These are phyloP conservation scores for Furcifer pardalis DNA, from an alignment of 2,797 vertebrate genomes.

Conservation along the genomic window DNA sequence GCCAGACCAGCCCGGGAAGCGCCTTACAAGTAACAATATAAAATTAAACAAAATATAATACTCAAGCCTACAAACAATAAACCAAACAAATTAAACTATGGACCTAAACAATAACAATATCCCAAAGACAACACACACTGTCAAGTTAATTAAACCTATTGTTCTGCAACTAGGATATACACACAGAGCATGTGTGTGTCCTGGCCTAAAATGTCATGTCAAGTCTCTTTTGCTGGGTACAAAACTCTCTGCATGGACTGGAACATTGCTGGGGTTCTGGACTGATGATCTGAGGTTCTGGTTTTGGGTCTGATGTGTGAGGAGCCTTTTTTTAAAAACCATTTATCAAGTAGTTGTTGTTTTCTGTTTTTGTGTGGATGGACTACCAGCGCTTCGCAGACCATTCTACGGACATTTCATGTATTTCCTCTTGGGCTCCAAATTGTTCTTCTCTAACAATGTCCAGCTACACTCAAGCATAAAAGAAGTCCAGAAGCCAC, in stretches of 20 bases:
- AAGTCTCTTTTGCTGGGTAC: neutral
- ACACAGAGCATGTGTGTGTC: no score
- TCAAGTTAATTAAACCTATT: no score
- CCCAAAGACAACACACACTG: no score
- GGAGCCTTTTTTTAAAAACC: slow-evolving; percentile 70
- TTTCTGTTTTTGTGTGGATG: neutral
- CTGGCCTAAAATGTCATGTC: no score
- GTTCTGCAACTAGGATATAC: no score
- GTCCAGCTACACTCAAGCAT: neutral
- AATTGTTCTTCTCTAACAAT: neutral
- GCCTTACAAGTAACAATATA: no score
- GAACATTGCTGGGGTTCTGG: neutral
- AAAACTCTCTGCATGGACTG: neutral
- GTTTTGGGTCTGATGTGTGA: neutral
- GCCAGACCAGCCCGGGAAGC: no score
- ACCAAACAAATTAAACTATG: no score
- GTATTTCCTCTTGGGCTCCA: neutral
- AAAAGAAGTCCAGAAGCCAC: neutral
- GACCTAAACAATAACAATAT: no score
- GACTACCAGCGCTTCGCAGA: neutral
- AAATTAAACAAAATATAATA: no score
- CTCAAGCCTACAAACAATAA: no score
- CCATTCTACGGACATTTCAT: neutral
- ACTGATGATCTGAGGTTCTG: neutral
- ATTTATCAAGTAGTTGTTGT: neutral